These are phyloP conservation scores for Embidobia sp. DNA, from an alignment of 2,888 invertebrate species.

Conservation along the genomic window DNA sequence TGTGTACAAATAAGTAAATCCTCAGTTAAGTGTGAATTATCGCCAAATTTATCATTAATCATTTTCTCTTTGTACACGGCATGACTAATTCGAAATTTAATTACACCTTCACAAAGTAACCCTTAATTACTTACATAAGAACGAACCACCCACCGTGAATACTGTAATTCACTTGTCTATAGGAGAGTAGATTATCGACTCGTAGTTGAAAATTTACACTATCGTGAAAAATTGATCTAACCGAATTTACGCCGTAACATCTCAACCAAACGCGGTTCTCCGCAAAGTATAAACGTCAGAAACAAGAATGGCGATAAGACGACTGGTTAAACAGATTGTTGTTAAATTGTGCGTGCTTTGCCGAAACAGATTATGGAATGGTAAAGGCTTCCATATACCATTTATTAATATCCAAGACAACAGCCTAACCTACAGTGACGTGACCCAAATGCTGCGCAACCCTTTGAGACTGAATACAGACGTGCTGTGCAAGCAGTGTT, in stretches of 20 bases:
- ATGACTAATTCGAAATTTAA: too few relatives aligned
- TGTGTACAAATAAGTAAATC: too few relatives aligned
- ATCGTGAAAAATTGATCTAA: too few relatives aligned
- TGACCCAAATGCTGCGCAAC: constrained; percentile 67
- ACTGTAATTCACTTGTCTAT: not conserved
- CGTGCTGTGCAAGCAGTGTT: constrained; percentile 58
- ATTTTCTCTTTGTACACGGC: too few relatives aligned
- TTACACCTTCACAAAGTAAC: too few relatives aligned
- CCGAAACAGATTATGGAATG: constrained; percentile 49
- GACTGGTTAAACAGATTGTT: constrained; percentile 26
- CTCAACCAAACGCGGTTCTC: not conserved
- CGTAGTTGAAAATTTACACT: not conserved
- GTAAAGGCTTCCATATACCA: constrained; percentile 35
- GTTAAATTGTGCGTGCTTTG: constrained; percentile 34
- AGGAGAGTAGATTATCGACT: not conserved
- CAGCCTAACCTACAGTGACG: constrained; percentile 63
- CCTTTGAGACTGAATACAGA: constrained; percentile 64
- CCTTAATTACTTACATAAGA: too few relatives aligned
- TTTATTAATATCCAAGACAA: constrained; percentile 59
- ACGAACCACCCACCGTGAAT: too few relatives aligned
- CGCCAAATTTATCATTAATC: too few relatives aligned
- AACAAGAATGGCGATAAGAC: constrained; percentile 2
- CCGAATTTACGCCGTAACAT: not conserved
- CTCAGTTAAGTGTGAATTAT: too few relatives aligned
- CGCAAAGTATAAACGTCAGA: constrained; percentile 14